Evolutionary conservation across 2,888 invertebrate genomes (phyloP), one percentile per base, ranked within the genome.

Genomic region (Xylophagus ater): DNA sequence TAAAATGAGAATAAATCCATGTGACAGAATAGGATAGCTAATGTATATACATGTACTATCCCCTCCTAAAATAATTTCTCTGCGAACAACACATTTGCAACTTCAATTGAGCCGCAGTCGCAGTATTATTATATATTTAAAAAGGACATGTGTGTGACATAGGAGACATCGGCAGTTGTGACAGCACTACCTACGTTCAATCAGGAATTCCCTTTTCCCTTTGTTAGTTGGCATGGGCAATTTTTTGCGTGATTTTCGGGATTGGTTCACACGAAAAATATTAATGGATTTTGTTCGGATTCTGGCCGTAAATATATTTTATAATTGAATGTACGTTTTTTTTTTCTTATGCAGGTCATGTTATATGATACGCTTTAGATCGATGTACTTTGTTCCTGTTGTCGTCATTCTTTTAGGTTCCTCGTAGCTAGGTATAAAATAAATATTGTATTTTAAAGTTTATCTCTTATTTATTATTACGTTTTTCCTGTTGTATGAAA

Each of bases 281-380:
- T 44, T 42, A 42, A 42, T 40, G 39, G 17, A 39, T 39, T 36
- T 34, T n/a, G n/a, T n/a, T n/a, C n/a, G 33, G 39, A 41, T 43
- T 26, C 38, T 40, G 28, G 30, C 37, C 32, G 35, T 43, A 15
- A 39, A 39, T 41, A 24, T 24, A 28, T 19, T 39, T 43, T 34
- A 43, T 42, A 29, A 23, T 25, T 34, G n/a, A n/a, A 30, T 30
- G 30, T 14, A 23, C 15, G 20, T 9, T 36, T 19, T 21, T 34
- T 19, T 21, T 40, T 30, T 12, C 24, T 19, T 23, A 13, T 29
- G 20, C 38, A 38, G 31, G 30, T 32, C 26, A 23, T 26, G 23
- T 12, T 20, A 39, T 38, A 40, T 38, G 39, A 37, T 40, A 37
- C 24, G 37, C 32, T 37, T 39, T n/a, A n/a, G n/a, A n/a, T n/a